Base-by-base conservation (phyloP, 2,888 invertebrate genomes). In the Cephus rjabovi region DNA sequence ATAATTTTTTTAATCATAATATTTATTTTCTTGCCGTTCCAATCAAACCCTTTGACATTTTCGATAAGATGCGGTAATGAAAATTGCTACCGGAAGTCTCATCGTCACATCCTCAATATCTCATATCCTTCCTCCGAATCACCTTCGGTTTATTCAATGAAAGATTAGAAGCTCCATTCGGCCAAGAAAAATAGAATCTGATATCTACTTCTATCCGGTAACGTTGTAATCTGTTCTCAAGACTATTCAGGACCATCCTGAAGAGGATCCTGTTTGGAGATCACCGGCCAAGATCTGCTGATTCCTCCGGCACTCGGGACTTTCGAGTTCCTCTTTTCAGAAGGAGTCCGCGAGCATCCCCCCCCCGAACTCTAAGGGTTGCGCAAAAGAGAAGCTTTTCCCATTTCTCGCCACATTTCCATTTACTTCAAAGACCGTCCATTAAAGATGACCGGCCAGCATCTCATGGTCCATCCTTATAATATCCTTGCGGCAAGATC, bases 401-500 rank as follows among this genome's bases (percentile, higher is more conserved):
- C 79, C 77, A 77, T 78, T 81, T 75, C 79, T 78, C 79, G 76
- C 40, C 69, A 75, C 74, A 77, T 83, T 83, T 81, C 79, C 80
- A 82, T 81, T 78, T 80, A 79, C 80, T 82, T 81, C 81, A 85
- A 85, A 85, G 82, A 77, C 81, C 79, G 74, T 83, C 82, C 80
- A 82, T 82, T 84, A 83, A 83, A 80, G 76, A 74, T 40, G 76
- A 74, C 79, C 76, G 69, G 76, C 74, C 79, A 75, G 77, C 77
- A 82, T 77, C 77, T 77, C 73, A 23, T 56, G 56, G 56, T 56
- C 56, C 56, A 56, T 56, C 56, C 56, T 56, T 56, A 23, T 56
- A 23, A 56, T 9, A 23, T 56, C 56, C 23, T 56, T 56, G 56
- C 56, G 23, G 23, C 56, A 56, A 23, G 23, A 56, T 2, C 56